Percentiles rank a stretch among this genome's conserved stretches.
These are phyloP conservation scores for Planiliza haematocheilus DNA, from an alignment of 2,113 vertebrate species.

Conservation along the genomic window DNA sequence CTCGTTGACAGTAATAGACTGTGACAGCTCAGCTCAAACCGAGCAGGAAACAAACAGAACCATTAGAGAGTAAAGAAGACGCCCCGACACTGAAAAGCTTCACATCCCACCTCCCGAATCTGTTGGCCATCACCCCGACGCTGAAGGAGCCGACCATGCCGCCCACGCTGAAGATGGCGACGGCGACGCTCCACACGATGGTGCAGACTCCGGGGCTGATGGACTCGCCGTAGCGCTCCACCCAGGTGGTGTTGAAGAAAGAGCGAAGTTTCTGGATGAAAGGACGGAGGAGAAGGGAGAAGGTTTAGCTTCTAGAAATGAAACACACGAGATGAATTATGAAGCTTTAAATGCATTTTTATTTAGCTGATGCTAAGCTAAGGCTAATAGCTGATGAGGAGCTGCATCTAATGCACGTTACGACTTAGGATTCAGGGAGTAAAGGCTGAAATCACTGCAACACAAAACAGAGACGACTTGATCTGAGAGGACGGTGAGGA, in stretches of 20 bases:
- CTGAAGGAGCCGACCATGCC: slow-evolving; percentile 97
- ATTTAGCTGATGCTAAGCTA: too few species aligned
- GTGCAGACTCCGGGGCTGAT: slow-evolving; percentile 81
- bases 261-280: slow-evolving; percentile 86
- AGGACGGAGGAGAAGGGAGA: neutral
- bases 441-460: too few species aligned
- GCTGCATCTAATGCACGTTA: too few species aligned
- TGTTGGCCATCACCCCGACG: slow-evolving; percentile 91
- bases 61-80: neutral
- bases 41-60: slow-evolving; percentile 21
- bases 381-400: too few species aligned
- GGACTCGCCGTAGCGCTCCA: slow-evolving; percentile 58
- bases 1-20: slow-evolving; percentile 34
- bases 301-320: too few species aligned
- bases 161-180: slow-evolving; percentile 94
- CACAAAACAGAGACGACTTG: too few species aligned
- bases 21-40: slow-evolving; percentile 4
- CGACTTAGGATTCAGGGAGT: too few species aligned
- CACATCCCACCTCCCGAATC: slow-evolving; percentile 89
- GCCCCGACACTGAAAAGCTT: too few species aligned
- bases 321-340: too few species aligned
- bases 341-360: too few species aligned
- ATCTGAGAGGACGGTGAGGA: too few species aligned
- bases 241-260: slow-evolving; percentile 90
- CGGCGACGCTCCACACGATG: slow-evolving; percentile 91